Evolutionary conservation across 2,888 invertebrate species (phyloP), one percentile per base, ranked within the genome.

Genomic region (Lasioglossum marginatum): DNA sequence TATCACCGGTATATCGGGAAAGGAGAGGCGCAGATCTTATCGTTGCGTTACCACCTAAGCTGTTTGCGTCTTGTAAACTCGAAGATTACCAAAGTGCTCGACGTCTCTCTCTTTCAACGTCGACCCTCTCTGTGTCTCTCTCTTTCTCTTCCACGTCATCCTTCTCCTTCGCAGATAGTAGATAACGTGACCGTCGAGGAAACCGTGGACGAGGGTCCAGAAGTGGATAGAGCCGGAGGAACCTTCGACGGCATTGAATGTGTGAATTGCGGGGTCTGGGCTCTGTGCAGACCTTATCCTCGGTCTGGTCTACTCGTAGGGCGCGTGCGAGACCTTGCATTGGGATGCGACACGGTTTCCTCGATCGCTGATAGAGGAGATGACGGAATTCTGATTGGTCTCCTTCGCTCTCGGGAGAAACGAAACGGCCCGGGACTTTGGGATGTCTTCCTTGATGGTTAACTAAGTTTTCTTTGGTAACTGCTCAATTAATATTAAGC

Each of bases 1-100:
- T 92, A 90, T 92, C 91, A 89, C 87, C 86, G 87, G 91, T 91
- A 90, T 92, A 93, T 93, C 92, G 91, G 90, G 90, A 91, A 88
- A 91, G 91, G 88, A 88, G 89, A 83, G 86, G 80, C 87, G 87
- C 87, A 85, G 94, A 94, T 94, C 93, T 94, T 94, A 94, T 94
- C 94, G 91, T 86, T 90, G 92, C 92, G 93, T 92, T 93, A 93
- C 93, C 93, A 92, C 93, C 92, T 94, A 94, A 94, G 93, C 94
- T 94, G 94, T 94, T 94, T 94, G 94, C 93, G 93, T 94, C 94
- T 94, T 94, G 94, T 94, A 94, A 94, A 94, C 93, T 94, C 89
- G 90, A 89, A 88, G 92, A 91, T 91, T 91, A 91, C 90, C 86
- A 85, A 89, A 91, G 80, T 85, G 88, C 79, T 85, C 79, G 68